These are phyloP conservation scores for Penaeus indicus DNA, from an alignment of 1,140 invertebrate species.

Conservation along the genomic window DNA sequence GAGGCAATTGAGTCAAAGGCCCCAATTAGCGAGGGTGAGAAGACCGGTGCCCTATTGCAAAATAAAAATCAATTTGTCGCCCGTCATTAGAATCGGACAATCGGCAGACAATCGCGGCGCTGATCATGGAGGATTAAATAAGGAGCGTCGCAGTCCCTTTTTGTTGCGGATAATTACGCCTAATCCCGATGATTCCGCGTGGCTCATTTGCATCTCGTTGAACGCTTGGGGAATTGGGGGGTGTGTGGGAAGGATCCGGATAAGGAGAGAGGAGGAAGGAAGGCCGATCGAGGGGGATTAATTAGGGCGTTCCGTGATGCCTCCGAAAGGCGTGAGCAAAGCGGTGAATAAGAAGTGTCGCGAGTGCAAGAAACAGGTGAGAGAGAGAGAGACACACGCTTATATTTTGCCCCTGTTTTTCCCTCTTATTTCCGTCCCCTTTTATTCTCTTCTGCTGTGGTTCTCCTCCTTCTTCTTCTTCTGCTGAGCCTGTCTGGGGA, in stretches of 20 bases:
- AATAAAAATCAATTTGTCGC: slow-evolving; percentile 43
- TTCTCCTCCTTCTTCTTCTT: too few relatives aligned
- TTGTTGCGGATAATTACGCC: slow-evolving; percentile 61
- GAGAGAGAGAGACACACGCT: too few relatives aligned
- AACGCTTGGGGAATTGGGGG: slow-evolving; percentile 17
- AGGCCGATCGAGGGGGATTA: too few relatives aligned
- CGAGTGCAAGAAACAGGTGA: slow-evolving; percentile 59
- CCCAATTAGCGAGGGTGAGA: neutral
- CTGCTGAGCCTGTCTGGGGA: too few relatives aligned
- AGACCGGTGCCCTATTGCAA: neutral
- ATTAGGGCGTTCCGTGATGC: slow-evolving; percentile 45
- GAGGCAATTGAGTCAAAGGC: neutral
- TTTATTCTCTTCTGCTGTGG: too few relatives aligned
- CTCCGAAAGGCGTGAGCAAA: slow-evolving; percentile 59
- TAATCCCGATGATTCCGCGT: slow-evolving; percentile 49
- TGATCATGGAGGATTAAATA: slow-evolving; percentile 60
- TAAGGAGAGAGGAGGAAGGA: neutral
- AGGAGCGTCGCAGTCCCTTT: slow-evolving; percentile 51
- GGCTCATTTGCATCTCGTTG: slow-evolving; percentile 39
- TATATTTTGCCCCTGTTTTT: too few relatives aligned
- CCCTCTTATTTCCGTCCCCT: too few relatives aligned
- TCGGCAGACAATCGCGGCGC: slow-evolving; percentile 50
- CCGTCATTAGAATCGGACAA: slow-evolving; percentile 60
- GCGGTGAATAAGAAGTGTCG: slow-evolving; percentile 58
- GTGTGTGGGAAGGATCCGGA: neutral